These are phyloP conservation scores for Henricia sp. DNA, from an alignment of 53 echinoderm and acorn worm species.

Conservation along the genomic window DNA sequence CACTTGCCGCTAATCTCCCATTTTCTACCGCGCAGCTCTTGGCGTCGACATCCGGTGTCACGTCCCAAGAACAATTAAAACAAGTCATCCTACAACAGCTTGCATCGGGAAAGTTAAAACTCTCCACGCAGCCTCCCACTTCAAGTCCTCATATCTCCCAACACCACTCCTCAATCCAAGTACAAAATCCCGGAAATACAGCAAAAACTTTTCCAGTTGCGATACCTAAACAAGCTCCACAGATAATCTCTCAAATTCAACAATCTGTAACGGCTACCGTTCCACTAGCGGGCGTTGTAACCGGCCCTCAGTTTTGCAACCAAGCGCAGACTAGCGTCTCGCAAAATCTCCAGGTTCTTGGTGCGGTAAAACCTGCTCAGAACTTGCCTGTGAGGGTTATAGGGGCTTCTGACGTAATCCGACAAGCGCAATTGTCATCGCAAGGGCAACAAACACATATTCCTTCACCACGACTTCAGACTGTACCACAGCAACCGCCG, in stretches of 20 bases:
- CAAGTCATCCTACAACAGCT: constrained; percentile 44
- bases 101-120: constrained; percentile 35
- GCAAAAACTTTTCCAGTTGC: not conserved
- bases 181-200: not conserved
- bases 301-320: not conserved
- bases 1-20: not conserved
- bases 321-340: not conserved
- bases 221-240: constrained; percentile 17
- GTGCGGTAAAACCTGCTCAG: not conserved
- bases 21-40: not conserved
- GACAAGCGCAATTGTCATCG: not conserved
- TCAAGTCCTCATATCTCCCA: not conserved
- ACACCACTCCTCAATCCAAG: not conserved
- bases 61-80: constrained; percentile 21
- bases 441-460: not conserved
- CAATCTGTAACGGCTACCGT: not conserved
- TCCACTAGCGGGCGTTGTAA: too few species aligned
- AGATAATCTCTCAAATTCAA: constrained; percentile 10
- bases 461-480: not conserved
- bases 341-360: not conserved
- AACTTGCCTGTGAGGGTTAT: not conserved
- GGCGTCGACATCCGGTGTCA: not conserved
- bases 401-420: not conserved
- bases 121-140: constrained; percentile 6
- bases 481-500: not conserved